phyloP scores from a whole-genome alignment of 1,140 invertebrate genomes.

The Monochamus saltuarius region DNA sequence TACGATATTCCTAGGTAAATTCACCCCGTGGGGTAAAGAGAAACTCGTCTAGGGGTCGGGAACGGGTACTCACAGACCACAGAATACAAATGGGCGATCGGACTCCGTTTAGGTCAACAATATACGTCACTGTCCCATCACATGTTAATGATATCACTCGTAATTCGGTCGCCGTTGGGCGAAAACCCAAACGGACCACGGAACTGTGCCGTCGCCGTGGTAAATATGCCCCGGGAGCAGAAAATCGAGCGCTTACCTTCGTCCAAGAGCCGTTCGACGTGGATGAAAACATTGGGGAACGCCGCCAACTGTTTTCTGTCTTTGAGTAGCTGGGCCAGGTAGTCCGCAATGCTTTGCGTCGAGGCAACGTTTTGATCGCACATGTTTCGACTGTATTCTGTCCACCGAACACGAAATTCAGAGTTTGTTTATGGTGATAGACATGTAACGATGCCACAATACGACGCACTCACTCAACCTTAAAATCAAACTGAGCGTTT shows the following conservation, averaged over 20 bases:
- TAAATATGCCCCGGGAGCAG: neutral
- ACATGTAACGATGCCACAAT: constrained; percentile 16
- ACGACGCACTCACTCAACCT: constrained; percentile 18
- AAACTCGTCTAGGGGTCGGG: neutral
- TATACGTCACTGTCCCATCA: constrained; percentile 17
- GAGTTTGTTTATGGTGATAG: constrained; percentile 15
- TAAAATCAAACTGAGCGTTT: constrained; percentile 4
- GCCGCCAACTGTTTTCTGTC: constrained; percentile 99
- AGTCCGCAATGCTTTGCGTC: constrained; percentile 97
- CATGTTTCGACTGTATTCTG: constrained; percentile 48
- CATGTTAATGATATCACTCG: constrained; percentile 17
- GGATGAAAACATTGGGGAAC: constrained; percentile 99
- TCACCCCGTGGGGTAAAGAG: neutral
- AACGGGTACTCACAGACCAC: neutral
- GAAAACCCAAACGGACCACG: neutral
- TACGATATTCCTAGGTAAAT: constrained; percentile 1
- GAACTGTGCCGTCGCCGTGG: neutral
- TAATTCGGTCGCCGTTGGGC: neutral
- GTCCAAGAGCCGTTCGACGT: constrained; percentile 97
- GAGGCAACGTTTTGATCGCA: constrained; percentile 68
- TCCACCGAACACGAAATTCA: constrained; percentile 11
- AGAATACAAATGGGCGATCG: constrained; percentile 1
- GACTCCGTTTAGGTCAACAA: constrained; percentile 3
- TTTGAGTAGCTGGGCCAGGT: constrained; percentile 99
- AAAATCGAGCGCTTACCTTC: constrained; percentile 81